Evolutionary conservation across 2,113 vertebrate genomes (phyloP), one percentile per base, ranked within the genome.

Genomic region (Larimichthys polyactis): DNA sequence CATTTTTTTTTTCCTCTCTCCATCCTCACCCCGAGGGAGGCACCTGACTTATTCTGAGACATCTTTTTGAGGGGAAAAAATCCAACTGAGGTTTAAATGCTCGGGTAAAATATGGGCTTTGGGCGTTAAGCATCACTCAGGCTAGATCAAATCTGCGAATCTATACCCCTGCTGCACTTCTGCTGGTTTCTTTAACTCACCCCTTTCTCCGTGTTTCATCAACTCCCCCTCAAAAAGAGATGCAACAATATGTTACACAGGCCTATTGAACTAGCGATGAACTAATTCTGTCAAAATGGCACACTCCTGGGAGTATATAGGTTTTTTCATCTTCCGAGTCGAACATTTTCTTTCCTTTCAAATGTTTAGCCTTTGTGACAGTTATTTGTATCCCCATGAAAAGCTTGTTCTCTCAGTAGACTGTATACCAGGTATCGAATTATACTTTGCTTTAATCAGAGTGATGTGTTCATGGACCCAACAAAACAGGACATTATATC

Each of bases 271-370:
- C 82, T 76, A 81, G 75, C 84, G 79, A 78, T 94, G 89, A 89
- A 87, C 93, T 90, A 90, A 91, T 91, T 92, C 89, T 91, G 92
- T 93, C 93, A 93, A 87, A 88, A 71, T 68, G 83, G 63, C 75
- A 11, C 77, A 75, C 88, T 84, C 87, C 65, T 8, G 55, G 69
- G 92, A 81, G 75, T 76, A 44, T 86, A 82, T 85, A 79, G 55
- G 29, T 69, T 88, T 64, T 79, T 83, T 90, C 58, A 85, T 91
- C 87, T 89, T 87, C 43, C n/a, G 67, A 90, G 69, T 46, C 2
- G 8, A 87, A 58, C 76, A 51, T 75, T 83, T 58, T 64, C 67
- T 67, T 44, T 46, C 11, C 29, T 70, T 81, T 77, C 4, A 79
- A 81, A 71, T 88, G 89, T 91, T 93, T 92, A 88, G 80, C 83